Base-by-base conservation (phyloP, 2,113 vertebrate genomes). In the Eudyptes chrysolophus region DNA sequence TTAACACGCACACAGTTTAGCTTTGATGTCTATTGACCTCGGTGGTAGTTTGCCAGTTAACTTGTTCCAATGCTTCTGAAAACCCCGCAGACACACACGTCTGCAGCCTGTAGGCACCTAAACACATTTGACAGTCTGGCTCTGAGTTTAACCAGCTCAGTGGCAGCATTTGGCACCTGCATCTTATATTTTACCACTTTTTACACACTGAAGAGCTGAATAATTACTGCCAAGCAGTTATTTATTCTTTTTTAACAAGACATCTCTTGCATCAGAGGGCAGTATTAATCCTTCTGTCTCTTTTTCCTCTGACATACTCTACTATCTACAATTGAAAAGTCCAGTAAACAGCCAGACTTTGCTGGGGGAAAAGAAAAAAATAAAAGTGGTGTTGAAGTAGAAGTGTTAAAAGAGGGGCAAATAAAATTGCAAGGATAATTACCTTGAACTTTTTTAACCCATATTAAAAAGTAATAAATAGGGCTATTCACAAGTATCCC, bases 401-500 rank as follows among this genome's bases (percentile, higher is more conserved):
- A 88, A 55, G 32, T 83, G 21, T 85, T 81, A 80, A 86, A 95
- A 88, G 36, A 72, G 6, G 2, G 20, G 21, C 60, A 96, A 92
- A 92, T 79, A 89, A 89, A 83, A 92, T 64, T 64, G 27, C 38
- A 82, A 81, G 20, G 36, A 76, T 65, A 91, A 95, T 86, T 90
- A 66, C 54, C 70, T 64, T 82, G 20, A 97, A 90, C 52, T 38
- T 57, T 65, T 96, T 94, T 87, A 96, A 79, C 34, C 5, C 19
- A 48, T 72, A 94, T 90, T 54, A 92, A 94, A 97, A 36, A 29
- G 30, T 85, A 96, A 96, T 65, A 96, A 86, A 79, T 62, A 91
- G 30, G 55, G 13, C 8, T n/a, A 84, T 85, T 94, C 52, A 57
- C 14, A 62, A 29, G 5, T 77, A 85, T 88, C 46, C 34, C 46